phyloP scores from a whole-genome alignment of 1,140 invertebrate species.

The Pogonomyrmex barbatus region DNA sequence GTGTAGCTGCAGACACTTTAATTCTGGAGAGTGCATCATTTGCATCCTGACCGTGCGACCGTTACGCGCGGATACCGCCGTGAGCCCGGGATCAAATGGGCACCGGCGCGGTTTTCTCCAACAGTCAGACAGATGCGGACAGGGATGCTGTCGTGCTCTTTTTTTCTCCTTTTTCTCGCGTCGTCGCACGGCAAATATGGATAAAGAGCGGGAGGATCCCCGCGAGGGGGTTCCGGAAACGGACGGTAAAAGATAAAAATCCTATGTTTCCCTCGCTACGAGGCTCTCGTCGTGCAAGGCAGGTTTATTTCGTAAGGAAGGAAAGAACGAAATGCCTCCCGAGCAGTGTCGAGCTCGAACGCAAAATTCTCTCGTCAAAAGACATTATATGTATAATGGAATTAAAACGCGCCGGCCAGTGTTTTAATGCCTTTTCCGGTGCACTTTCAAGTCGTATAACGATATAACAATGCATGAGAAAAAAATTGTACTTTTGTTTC shows the following conservation, averaged over 20 bases:
- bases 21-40: constrained; percentile 85
- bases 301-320: constrained; percentile 13
- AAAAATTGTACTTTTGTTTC: constrained; percentile 26
- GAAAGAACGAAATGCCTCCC: background rate
- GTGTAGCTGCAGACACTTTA: constrained; percentile 80
- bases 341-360: constrained; percentile 11
- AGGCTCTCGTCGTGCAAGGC: background rate
- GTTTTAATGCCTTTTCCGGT: constrained; percentile 13
- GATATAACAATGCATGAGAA: background rate
- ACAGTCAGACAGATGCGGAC: constrained; percentile 58
- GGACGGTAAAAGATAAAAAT: constrained; percentile 53
- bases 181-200: constrained; percentile 42
- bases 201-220: background rate
- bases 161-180: constrained; percentile 38
- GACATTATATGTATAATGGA: constrained; percentile 4
- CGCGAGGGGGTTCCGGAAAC: constrained; percentile 15
- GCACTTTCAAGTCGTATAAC: background rate
- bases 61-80: constrained; percentile 49
- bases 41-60: constrained; percentile 78
- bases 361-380: constrained; percentile 9
- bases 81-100: constrained; percentile 63
- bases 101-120: constrained; percentile 44
- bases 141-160: constrained; percentile 23
- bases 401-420: constrained; percentile 14
- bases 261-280: constrained; percentile 17